Conservation (phyloP, 2,888 invertebrate species). For the Chymomyza fuscimana region DNA sequence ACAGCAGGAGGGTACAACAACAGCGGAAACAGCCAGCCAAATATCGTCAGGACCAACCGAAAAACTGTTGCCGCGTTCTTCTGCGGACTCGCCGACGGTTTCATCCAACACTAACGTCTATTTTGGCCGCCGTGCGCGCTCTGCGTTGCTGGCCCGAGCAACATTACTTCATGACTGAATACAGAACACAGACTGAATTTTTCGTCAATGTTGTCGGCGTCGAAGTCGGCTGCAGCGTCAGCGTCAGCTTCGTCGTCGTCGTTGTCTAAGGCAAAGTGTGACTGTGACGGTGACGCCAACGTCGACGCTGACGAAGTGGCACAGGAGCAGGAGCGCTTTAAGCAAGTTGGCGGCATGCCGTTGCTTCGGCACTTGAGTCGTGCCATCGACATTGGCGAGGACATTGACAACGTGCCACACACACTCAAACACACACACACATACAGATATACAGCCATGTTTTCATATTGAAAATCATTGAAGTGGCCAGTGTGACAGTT, state of each 20-base stretch:
- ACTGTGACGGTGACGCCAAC: conserved; percentile 52
- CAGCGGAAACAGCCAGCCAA: conserved; percentile 31
- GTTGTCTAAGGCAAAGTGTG: conserved; percentile 52
- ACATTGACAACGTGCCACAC: conserved; percentile 41
- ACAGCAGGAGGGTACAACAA: conserved; percentile 28
- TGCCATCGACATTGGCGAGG: conserved; percentile 57
- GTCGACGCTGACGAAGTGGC: conserved; percentile 47
- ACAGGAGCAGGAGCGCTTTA: conserved; percentile 13
- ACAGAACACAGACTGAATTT: conserved; percentile 35
- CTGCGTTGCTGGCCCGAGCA: conserved; percentile 64
- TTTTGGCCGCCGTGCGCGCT: conserved; percentile 34
- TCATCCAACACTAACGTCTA: conserved; percentile 19
- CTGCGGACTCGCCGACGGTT: conserved; percentile 36
- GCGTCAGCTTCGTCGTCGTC: conserved; percentile 30
- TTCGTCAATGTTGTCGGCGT: conserved; percentile 37
- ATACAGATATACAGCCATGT: conserved; percentile 5
- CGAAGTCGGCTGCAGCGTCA: conserved; percentile 10
- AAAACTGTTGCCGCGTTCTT: conserved; percentile 53
- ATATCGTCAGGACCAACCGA: conserved; percentile 16
- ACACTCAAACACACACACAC: conserved; percentile 6
- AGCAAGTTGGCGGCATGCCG: conserved; percentile 24
- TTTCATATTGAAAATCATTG: conserved; percentile 34
- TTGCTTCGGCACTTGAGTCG: conserved; percentile 48
- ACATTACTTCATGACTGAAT: conserved; percentile 68
- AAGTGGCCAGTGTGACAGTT: conserved; percentile 29